These are phyloP conservation scores for Formica exsecta DNA, from an alignment of 1,140 invertebrate species.

Conservation along the genomic window DNA sequence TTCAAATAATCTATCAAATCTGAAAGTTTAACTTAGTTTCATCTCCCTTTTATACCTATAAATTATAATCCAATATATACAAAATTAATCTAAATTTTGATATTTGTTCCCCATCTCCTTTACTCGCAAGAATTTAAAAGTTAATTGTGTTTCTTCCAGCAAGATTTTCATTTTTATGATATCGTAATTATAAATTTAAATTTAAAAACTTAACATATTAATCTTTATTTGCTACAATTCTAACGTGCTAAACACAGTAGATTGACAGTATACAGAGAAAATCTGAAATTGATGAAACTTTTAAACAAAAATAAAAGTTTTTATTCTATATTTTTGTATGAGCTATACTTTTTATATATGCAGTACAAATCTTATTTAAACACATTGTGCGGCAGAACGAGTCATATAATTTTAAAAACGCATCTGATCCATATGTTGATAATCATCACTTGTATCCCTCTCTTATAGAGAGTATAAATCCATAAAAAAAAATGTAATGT, in stretches of 20 bases:
- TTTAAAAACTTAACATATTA: slow-evolving; percentile 14
- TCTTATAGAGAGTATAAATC: slow-evolving; percentile 1
- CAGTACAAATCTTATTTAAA: slow-evolving; percentile 38
- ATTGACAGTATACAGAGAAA: neutral
- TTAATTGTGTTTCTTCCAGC: neutral
- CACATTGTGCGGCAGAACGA: slow-evolving; percentile 22
- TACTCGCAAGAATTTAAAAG: slow-evolving; percentile 10
- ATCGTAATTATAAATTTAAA: neutral
- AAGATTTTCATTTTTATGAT: slow-evolving; percentile 1
- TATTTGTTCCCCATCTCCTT: slow-evolving; percentile 23
- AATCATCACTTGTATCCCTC: neutral
- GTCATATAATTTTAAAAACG: slow-evolving; percentile 5
- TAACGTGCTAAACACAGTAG: neutral
- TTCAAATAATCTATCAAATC: neutral
- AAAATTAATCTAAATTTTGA: slow-evolving; percentile 53
- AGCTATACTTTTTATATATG: slow-evolving; percentile 21
- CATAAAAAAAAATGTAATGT: slow-evolving; percentile 16
- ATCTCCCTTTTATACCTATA: neutral
- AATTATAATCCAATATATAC: slow-evolving; percentile 29
- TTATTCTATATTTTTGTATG: slow-evolving; percentile 22
- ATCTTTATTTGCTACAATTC: neutral
- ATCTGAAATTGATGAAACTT: slow-evolving; percentile 2
- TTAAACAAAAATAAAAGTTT: slow-evolving; percentile 44
- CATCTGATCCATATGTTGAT: neutral
- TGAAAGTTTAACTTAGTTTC: slow-evolving; percentile 9